Base-by-base conservation (phyloP, 2,888 invertebrate genomes). In the Ecdyonurus torrentis region DNA sequence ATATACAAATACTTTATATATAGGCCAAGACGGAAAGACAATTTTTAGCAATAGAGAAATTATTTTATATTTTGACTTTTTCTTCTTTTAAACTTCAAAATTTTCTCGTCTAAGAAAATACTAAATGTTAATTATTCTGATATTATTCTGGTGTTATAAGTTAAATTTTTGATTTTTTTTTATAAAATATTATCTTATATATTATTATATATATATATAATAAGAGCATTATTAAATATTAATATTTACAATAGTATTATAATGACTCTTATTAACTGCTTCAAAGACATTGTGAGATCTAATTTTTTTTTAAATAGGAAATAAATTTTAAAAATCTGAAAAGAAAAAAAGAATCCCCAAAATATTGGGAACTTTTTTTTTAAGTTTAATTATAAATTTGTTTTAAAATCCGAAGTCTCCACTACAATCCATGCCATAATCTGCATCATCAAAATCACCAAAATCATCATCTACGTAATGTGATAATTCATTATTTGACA, bases 391-490 rank as follows among this genome's bases (percentile, higher is more conserved):
- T 37, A 37, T 37, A 37, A 10, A 37, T 37, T 37, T 37, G 37
- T 37, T 20, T 18, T 55, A 70, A 25, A 71, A 65, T 23, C 67
- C 66, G 55, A 67, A 66, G 59, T 67, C 68, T 2, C 66, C 68
- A 23, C 67, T 65, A 59, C 66, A 67, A 61, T 66, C 66, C 66
- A 66, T 66, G 25, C 66, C 66, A 61, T 66, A 65, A 52, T 67
- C 67, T 7, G 63, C 65, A 60, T 67, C 66, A 64, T 64, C 64
- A 63, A 67, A 64, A 55, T 84, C 86, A 0, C 85, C 86, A 71
- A 85, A 86, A 71, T 86, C 86, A 66, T 85, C 81, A 58, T 85
- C 83, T 65, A 86, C 85, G 76, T 83, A 85, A 68, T 85, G 64
- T 19, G 64, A 25, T 19, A 61, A 23, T 25, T 62, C 62, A 59